These are phyloP conservation scores for Sebastes aleutianus DNA, from an alignment of 2,797 vertebrate species.

Conservation along the genomic window DNA sequence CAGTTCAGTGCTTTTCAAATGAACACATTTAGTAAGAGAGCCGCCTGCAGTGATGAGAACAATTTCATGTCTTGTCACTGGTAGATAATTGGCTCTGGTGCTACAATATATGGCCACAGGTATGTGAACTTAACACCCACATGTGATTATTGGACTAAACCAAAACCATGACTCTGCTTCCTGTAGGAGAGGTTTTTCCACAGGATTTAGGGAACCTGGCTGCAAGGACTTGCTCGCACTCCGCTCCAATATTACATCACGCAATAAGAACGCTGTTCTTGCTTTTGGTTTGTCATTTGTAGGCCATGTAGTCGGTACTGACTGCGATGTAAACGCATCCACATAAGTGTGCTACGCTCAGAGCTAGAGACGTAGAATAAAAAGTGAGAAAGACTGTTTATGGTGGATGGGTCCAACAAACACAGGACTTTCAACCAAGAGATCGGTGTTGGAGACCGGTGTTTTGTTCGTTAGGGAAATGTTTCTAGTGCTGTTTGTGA, in stretches of 20 bases:
- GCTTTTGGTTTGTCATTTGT: too few relatives aligned
- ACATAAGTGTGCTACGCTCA: too few relatives aligned
- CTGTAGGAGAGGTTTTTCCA: background rate
- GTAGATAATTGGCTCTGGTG: background rate
- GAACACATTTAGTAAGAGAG: slow-evolving; percentile 21
- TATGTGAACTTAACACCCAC: background rate
- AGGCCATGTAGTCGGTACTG: too few relatives aligned
- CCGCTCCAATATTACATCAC: accelerated
- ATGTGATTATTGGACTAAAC: background rate
- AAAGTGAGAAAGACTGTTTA: accelerated
- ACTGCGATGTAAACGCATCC: too few relatives aligned
- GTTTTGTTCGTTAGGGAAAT: too few relatives aligned
- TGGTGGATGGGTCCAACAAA: too few relatives aligned
- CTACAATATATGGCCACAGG: background rate
- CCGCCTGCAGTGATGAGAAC: background rate
- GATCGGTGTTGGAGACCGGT: too few relatives aligned
- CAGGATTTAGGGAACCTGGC: background rate
- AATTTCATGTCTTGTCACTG: too few relatives aligned
- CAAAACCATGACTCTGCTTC: background rate
- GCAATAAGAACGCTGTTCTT: too few relatives aligned
- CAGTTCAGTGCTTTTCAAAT: slow-evolving; percentile 21
- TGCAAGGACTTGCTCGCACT: background rate
- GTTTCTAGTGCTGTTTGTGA: too few relatives aligned
- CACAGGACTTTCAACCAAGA: too few relatives aligned
- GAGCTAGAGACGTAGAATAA: too few relatives aligned